Conservation (phyloP, 2,797 vertebrate genomes). For the Pangasius sanitwongsei region DNA sequence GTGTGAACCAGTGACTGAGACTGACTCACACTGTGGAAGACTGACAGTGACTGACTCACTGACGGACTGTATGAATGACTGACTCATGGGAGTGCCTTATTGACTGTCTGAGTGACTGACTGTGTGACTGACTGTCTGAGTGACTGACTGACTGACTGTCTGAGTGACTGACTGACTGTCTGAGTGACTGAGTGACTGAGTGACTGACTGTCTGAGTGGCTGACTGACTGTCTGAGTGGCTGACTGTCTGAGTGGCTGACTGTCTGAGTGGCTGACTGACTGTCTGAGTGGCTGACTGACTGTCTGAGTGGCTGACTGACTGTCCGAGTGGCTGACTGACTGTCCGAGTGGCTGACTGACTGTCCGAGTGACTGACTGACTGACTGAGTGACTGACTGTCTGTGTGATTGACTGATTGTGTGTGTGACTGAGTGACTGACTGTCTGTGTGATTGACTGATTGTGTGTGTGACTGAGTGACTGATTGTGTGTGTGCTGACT, state of each 20-base stretch:
- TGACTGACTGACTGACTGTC: too few species aligned
- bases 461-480: background rate
- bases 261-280: background rate
- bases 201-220: background rate
- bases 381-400: background rate
- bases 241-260: background rate
- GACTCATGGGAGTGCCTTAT: background rate
- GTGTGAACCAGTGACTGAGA: conserved; percentile 56
- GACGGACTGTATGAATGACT: background rate
- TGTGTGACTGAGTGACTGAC: background rate
- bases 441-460: background rate
- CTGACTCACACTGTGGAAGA: background rate
- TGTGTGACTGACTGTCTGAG: background rate
- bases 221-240: background rate
- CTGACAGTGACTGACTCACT: background rate
- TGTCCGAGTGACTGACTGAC: background rate
- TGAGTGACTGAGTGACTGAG: background rate
- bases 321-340: too few species aligned
- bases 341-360: background rate
- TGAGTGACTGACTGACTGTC: background rate
- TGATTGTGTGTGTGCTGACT: background rate
- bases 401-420: background rate
- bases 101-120: background rate
- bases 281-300: background rate
- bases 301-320: background rate